Base-by-base conservation (phyloP, 2,113 vertebrate genomes). In the Coregonus clupeaformis region DNA sequence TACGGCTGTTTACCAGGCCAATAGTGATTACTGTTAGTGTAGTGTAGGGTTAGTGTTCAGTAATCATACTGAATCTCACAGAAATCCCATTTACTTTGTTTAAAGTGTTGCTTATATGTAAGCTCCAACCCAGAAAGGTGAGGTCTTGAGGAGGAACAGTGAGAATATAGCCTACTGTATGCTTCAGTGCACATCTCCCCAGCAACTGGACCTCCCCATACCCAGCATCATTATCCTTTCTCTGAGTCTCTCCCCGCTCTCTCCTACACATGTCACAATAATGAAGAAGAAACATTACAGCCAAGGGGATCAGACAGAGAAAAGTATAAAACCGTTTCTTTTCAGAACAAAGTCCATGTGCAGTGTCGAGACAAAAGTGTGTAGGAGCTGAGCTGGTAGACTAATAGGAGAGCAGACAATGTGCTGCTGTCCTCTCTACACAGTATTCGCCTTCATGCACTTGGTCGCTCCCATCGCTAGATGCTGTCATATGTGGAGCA, bases 401-500 rank as follows among this genome's bases (percentile, higher is more conserved):
- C 60, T 24, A 25, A 62, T n/a, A 25, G n/a, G n/a, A n/a, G n/a
- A n/a, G n/a, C n/a, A n/a, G 2, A 2, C 36, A 9, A n/a, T n/a
- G n/a, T n/a, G n/a, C n/a, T n/a, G n/a, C n/a, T n/a, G 7, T 9
- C 2, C 0, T 62, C 22, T 62, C 22, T 22, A 3, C 32, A 68
- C 49, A 27, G 68, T 12, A 11, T 42, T 42, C 36, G 62, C 69
- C 71, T 14, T 78, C 27, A 42, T 74, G 20, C 71, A 82, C 80
- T 77, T 76, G 75, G 62, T 66, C 81, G 80, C 83, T 73, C 68
- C 4, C 55, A 52, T 9, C 4, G 60, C 30, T 47, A 7, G 49
- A 6, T 22, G 14, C 71, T 82, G 76, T 62, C 60, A 62, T 18
- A 62, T 62, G 60, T 22, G n/a, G 60, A n/a, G 60, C 9, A 6